Percentiles rank a stretch among this genome's conserved stretches.
These are phyloP conservation scores for Achatina immaculata DNA, from an alignment of 1,140 invertebrate species.

Conservation along the genomic window DNA sequence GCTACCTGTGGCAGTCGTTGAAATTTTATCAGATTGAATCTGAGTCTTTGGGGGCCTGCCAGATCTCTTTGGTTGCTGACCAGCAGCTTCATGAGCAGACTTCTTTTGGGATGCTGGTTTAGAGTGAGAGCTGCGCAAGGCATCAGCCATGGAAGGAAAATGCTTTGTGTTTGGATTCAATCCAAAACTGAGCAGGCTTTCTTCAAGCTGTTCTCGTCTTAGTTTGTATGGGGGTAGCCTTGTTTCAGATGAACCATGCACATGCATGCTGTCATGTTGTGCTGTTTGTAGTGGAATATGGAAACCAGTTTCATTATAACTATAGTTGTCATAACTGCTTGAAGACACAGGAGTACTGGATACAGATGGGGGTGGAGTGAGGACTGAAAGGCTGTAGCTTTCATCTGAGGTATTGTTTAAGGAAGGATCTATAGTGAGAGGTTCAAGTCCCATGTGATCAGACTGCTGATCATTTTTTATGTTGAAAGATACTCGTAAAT, in stretches of 20 bases:
- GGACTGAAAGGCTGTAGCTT: not conserved
- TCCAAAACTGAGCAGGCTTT: slow-evolving; percentile 19
- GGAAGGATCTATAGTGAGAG: not conserved
- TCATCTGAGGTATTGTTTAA: not conserved
- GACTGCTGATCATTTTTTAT: not conserved
- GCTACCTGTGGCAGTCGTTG: slow-evolving; percentile 29
- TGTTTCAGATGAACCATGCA: not conserved
- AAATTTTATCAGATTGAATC: slow-evolving; percentile 45
- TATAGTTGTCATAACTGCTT: not conserved
- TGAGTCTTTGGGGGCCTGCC: slow-evolving; percentile 20
- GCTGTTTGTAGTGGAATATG: not conserved
- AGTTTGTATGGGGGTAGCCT: not conserved
- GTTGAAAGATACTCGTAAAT: slow-evolving; percentile 8
- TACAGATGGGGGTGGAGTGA: slow-evolving; percentile 19
- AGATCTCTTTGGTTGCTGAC: not conserved
- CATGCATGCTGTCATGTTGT: not conserved
- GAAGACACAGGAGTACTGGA: slow-evolving; percentile 21
- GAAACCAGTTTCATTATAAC: not conserved
- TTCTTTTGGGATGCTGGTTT: not conserved
- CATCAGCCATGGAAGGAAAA: slow-evolving; percentile 39
- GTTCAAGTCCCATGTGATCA: not conserved
- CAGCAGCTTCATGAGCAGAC: not conserved
- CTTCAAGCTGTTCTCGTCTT: slow-evolving; percentile 6
- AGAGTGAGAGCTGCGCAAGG: not conserved
- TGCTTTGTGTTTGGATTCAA: not conserved